Evolutionary conservation across 2,888 invertebrate genomes (phyloP), one percentile per base, ranked within the genome.

Genomic region (Idaea dimidiata): DNA sequence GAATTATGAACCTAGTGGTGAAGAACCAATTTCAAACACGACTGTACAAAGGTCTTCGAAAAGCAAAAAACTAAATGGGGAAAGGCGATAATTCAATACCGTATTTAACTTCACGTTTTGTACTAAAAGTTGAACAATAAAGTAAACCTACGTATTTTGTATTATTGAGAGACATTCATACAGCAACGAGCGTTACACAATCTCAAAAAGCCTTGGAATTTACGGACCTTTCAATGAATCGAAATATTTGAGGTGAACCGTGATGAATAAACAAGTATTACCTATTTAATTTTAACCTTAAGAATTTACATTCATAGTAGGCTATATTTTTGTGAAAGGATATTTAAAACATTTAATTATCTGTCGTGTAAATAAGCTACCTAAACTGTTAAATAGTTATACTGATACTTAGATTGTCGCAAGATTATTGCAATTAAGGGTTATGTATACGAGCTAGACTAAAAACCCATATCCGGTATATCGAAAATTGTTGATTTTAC

Each of bases 161-260:
- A 43, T 24, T 24, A 24, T 43, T 43, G 43, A 10, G 10, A 43
- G 43, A 43, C 43, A 43, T 43, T 43, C 43, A 43, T 43, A 43
- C 6, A 14, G 18, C 56, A 56, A 18, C 14, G 18, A 56, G 18
- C 14, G 18, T 56, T 56, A 17, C 56, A 7, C 17, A 56, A 56
- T 18, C 17, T 56, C 18, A 17, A 56, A 62, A 59, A 60, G 24
- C 60, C 54, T 55, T 60, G 57, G 32, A 55, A 57, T 57, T 60
- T 59, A 56, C 58, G 18, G 10, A 18, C 18, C 18, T 56, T 56
- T 18, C 56, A 56, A 17, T 56, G 56, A 56, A 56, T 56, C 17
- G 18, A 56, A 56, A 56, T 17, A 14, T 56, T 18, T 17, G 18
- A 54, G 54, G n/a, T 54, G 54, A 16, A 17, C 56, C 14, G 18